Conservation (phyloP, 64 coral and sea anemone genomes). For the Montipora efflorescens region DNA sequence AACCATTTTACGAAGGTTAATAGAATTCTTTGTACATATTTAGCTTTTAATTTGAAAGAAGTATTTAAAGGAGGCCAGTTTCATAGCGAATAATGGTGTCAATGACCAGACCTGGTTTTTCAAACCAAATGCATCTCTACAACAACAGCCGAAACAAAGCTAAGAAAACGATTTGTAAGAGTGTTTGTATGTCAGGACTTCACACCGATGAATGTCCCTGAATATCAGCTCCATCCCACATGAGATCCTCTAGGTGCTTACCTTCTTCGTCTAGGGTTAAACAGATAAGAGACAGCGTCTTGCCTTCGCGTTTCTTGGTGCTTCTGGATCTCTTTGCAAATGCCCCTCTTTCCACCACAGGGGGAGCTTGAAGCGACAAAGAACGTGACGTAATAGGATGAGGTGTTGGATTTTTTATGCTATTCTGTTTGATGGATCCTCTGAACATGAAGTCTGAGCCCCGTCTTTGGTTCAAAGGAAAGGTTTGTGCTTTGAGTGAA, state of each 20-base stretch:
- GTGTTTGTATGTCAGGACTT: background rate
- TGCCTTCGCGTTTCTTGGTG: slow-evolving; percentile 98
- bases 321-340: slow-evolving; percentile 87
- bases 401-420: slow-evolving; percentile 63
- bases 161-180: background rate
- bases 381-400: slow-evolving; percentile 76
- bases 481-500: slow-evolving; percentile 63
- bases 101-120: background rate
- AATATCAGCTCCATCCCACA: slow-evolving; percentile 53
- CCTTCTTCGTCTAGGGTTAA: slow-evolving; percentile 19
- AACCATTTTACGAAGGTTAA: no score
- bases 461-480: slow-evolving; percentile 75
- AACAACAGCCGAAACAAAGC: background rate
- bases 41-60: no score
- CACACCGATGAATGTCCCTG: background rate
- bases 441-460: slow-evolving; percentile 70
- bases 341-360: slow-evolving; percentile 45
- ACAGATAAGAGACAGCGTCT: slow-evolving; percentile 62
- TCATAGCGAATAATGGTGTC: background rate
- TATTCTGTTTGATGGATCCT: slow-evolving; percentile 55
- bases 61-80: background rate
- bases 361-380: slow-evolving; percentile 69
- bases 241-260: slow-evolving; percentile 80
- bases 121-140: background rate
- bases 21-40: no score